Percentiles rank a stretch among this genome's conserved stretches.
These are phyloP conservation scores for mouse (Mus musculus) DNA, from an alignment of 2,113 vertebrate species.

Conservation along the genomic window GRCm39 chr3:55528001-55528500, in stretches of 20 bases:
- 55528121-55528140: neutral
- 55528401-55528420: neutral
- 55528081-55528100: neutral
- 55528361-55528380: neutral
- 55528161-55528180: neutral
- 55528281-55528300: neutral
- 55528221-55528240: neutral
- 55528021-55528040: neutral
- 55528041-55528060: neutral
- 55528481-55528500: neutral
- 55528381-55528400: neutral
- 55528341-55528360: neutral
- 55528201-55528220: neutral
- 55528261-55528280: neutral
- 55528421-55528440: neutral
- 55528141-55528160: neutral
- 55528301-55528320: neutral
- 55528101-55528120: neutral
- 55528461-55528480: neutral
- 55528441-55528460: neutral
- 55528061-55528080: neutral
- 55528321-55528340: neutral
- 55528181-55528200: neutral
- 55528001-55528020: neutral
- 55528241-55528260: neutral